phyloP scores from a whole-genome alignment of 2,113 vertebrate species.

The Ochotona princeps region DNA sequence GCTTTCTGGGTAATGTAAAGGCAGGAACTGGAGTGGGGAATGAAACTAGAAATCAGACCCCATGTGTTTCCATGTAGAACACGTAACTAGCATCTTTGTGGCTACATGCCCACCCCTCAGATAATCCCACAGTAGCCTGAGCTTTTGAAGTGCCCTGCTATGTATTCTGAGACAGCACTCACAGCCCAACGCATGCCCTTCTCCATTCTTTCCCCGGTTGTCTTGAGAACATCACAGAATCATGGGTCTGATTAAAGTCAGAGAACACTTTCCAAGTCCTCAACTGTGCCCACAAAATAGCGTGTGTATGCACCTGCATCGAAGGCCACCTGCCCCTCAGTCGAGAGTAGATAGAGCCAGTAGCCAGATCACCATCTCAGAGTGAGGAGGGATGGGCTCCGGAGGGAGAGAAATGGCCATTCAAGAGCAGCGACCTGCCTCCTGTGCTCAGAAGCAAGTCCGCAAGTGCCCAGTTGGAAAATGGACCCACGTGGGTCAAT shows the following conservation, averaged over 20 bases:
- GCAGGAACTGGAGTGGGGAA: too few species aligned
- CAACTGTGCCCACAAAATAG: not conserved
- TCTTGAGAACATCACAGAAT: not conserved
- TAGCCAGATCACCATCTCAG: fast-evolving
- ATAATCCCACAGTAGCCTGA: too few species aligned
- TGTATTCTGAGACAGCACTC: not conserved
- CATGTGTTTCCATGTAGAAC: too few species aligned
- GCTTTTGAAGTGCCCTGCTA: too few species aligned
- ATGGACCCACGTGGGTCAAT: not conserved
- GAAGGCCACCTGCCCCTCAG: not conserved
- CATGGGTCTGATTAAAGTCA: not conserved
- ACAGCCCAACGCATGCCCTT: not conserved
- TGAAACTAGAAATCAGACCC: too few species aligned
- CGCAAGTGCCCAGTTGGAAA: not conserved
- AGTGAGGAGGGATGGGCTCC: not conserved
- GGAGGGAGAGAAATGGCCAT: not conserved
- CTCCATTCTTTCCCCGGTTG: not conserved
- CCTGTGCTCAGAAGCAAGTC: too few species aligned
- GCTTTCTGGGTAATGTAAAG: too few species aligned
- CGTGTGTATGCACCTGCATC: too few species aligned
- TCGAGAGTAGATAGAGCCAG: not conserved
- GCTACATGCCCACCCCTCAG: too few species aligned
- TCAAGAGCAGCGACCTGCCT: not conserved
- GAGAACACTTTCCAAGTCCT: not conserved
- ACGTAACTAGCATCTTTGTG: too few species aligned